phyloP scores from a whole-genome alignment of 2,888 invertebrate species.

The Chrysopilus asiliformis region DNA sequence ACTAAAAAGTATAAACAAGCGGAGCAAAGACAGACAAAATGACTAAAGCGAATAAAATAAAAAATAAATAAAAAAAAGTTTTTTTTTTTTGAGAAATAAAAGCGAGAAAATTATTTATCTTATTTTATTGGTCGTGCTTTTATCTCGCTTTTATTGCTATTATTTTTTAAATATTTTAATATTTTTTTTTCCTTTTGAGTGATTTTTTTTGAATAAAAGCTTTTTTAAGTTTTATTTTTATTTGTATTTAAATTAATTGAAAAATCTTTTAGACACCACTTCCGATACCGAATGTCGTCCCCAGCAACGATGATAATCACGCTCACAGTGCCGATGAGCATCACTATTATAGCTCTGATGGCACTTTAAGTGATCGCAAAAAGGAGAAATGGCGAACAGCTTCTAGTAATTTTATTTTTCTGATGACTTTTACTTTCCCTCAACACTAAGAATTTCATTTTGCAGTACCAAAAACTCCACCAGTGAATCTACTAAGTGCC shows the following conservation, averaged over 20 bases:
- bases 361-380: conserved; percentile 27
- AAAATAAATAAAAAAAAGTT: too few species aligned
- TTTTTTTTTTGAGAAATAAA: too few species aligned
- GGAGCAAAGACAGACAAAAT: too few species aligned
- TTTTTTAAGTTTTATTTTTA: background rate
- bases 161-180: background rate
- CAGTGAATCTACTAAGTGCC: conserved; percentile 61
- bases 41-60: too few species aligned
- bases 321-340: conserved; percentile 22
- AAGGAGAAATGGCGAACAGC: conserved; percentile 36
- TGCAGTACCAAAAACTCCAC: conserved; percentile 42
- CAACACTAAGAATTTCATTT: conserved; percentile 15
- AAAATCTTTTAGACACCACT: conserved; percentile 27
- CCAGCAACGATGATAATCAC: conserved; percentile 25
- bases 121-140: too few species aligned
- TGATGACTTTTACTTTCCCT: too few species aligned
- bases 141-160: too few species aligned
- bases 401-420: conserved; percentile 20
- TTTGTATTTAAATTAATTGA: too few species aligned
- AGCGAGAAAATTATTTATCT: too few species aligned
- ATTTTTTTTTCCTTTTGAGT: background rate
- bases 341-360: conserved; percentile 15
- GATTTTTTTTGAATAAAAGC: background rate
- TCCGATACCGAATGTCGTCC: conserved; percentile 19
- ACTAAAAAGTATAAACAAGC: too few species aligned